Base-by-base conservation (phyloP, 2,888 invertebrate genomes). In the Lacanobia oleracea region DNA sequence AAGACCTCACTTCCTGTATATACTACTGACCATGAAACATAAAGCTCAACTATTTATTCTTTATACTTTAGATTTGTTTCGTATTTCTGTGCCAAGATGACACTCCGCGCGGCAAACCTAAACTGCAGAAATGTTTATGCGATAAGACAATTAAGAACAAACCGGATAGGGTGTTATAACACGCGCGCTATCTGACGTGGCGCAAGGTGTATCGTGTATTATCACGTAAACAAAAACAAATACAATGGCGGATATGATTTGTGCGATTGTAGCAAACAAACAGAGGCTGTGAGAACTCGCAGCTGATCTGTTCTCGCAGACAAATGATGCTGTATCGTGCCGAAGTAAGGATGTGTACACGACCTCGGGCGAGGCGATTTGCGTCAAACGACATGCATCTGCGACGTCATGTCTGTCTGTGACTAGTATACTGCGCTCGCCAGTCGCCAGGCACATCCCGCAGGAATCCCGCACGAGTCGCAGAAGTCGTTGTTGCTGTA, bases 71-170 rank as follows among this genome's bases (percentile, higher is more conserved):
- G n/a, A 37, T 51, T 66, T 57, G 77, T 66, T 73, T 75, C 37
- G 12, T 57, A 75, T 51, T 33, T 45, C 8, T 40, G 69, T 77
- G 69, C 45, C 77, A 68, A 77, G 45, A 59, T 53, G 73, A 59
- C 57, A 51, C 68, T 77, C 51, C 14, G 21, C 45, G 45, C 16
- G 12, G 51, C 51, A 51, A 59, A 53, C 67, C 12, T 51, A 40
- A 77, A 59, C 51, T 76, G 21, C 43, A 45, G 23, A 68, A 40
- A 68, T 59, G 37, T 77, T 37, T 53, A 77, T 53, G 37, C 9
- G 37, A 68, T 45, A 68, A 51, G n/a, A 59, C 23, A 59, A 77
- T 48, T 27, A 51, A 40, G 51, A 77, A 40, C 18, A 59, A 68
- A 68, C 21, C 18, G 16, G 45, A 45, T 59, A 45, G 21, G 59